These are phyloP conservation scores for Pseudanteris insignis DNA, from an alignment of 2,888 invertebrate genomes.

Conservation along the genomic window DNA sequence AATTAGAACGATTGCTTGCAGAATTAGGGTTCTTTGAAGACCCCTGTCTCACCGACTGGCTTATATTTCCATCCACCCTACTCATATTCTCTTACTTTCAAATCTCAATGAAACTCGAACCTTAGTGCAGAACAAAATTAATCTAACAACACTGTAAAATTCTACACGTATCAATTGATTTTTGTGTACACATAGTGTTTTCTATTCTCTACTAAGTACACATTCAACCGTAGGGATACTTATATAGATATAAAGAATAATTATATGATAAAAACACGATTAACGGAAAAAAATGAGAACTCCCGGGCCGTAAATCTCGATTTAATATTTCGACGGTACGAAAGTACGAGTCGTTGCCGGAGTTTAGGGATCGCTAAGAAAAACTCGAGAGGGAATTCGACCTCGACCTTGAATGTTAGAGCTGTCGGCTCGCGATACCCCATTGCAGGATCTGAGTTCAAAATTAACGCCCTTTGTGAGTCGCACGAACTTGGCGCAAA, in stretches of 20 bases:
- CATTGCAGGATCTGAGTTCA: neutral
- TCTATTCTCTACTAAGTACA: too few species aligned
- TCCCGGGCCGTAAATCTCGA: constrained; percentile 23
- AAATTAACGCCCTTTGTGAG: constrained; percentile 17
- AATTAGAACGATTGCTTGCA: constrained; percentile 53
- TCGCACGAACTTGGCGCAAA: constrained; percentile 5
- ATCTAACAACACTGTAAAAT: too few species aligned
- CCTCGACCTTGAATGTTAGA: constrained; percentile 22
- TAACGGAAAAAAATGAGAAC: constrained; percentile 17
- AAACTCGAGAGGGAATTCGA: constrained; percentile 17
- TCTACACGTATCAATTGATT: too few species aligned
- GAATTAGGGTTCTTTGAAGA: constrained; percentile 20
- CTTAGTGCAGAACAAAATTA: constrained; percentile 18
- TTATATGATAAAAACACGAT: constrained; percentile 26
- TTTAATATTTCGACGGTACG: constrained; percentile 28
- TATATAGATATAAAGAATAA: too few species aligned
- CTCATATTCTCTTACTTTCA: constrained; percentile 18
- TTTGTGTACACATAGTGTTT: too few species aligned
- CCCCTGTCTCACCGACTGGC: constrained; percentile 48
- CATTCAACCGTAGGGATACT: too few species aligned
- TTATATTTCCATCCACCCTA: constrained; percentile 34
- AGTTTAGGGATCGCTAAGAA: constrained; percentile 11
- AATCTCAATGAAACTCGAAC: constrained; percentile 13
- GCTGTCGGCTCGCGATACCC: constrained; percentile 4
- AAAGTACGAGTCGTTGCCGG: constrained; percentile 12